A percentile compares a stretch with the other conserved stretches of the same genome.
These are phyloP conservation scores for Sceliomorpha sp. DNA, from an alignment of 2,888 invertebrate species.

Conservation along the genomic window DNA sequence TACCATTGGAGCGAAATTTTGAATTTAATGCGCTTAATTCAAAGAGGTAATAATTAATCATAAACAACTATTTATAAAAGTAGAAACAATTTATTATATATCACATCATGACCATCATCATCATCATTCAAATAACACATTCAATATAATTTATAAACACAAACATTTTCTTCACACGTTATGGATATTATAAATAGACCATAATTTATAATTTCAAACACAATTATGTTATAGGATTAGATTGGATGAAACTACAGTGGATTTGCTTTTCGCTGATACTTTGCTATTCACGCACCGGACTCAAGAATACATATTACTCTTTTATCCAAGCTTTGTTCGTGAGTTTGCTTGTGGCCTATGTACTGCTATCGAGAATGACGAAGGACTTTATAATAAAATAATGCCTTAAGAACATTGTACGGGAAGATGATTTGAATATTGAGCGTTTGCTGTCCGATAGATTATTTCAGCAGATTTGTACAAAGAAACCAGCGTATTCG, in stretches of 20 bases:
- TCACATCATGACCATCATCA: too few relatives aligned
- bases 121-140: too few relatives aligned
- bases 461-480: too few relatives aligned
- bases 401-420: conserved; percentile 16
- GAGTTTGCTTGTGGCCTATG: conserved; percentile 76
- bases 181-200: too few relatives aligned
- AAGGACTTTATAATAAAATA: conserved; percentile 47
- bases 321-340: conserved; percentile 73
- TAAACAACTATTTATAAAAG: conserved; percentile 7
- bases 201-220: too few relatives aligned
- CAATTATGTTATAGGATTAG: conserved; percentile 20
- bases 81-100: conserved; percentile 16
- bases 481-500: too few relatives aligned
- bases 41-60: conserved; percentile 66
- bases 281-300: conserved; percentile 74
- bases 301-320: conserved; percentile 71
- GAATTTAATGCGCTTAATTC: conserved; percentile 67
- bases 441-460: too few relatives aligned
- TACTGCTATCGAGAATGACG: conserved; percentile 53
- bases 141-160: background rate
- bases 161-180: too few relatives aligned
- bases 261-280: conserved; percentile 69
- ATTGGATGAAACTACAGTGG: conserved; percentile 46
- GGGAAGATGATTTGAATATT: too few relatives aligned
- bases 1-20: conserved; percentile 66